Base-by-base conservation (phyloP, 1,140 invertebrate genomes). In the Drosophila micromelanica region DNA sequence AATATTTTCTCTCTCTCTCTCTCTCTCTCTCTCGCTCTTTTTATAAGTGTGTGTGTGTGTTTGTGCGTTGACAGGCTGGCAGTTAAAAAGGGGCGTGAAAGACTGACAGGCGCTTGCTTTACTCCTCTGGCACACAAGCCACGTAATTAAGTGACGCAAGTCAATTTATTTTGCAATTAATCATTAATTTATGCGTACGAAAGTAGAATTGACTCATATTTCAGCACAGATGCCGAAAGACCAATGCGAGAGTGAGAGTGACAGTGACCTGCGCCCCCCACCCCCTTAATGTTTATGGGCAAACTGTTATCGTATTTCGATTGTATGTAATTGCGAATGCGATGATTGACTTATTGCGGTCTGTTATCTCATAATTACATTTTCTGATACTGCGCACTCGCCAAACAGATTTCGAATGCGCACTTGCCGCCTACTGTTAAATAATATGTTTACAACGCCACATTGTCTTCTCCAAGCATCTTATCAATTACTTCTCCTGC, bases 111-210 rank as follows among this genome's bases (percentile, higher is more conserved):
- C 61, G 27, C 38, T 52, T 55, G 48, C 46, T 68, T 68, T 49
- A 73, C 81, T 80, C 45, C 51, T 56, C 55, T 69, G 55, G 73
- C 75, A 59, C 70, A 63, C 75, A 63, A 38, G 61, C 60, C 46
- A 75, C 59, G 77, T 78, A 84, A 89, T 90, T 84, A 87, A 87
- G 82, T 84, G 82, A 84, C 87, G 82, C 82, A 90, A 90, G 82
- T 87, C 87, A 90, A 90, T 90, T 90, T 90, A 87, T 90, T 90
- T 90, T 89, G 76, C 87, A 90, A 90, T 90, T 90, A 89, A 90
- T 90, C 87, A 90, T 90, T 80, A 90, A 90, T 90, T 90, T 80
- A 87, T 89, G 84, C 84, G 84, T 82, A 80, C 84, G 79, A 76
- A 89, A 89, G 69, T 79, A 87, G 89, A 87, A 87, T 89, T 87